Evolutionary conservation across 2,797 vertebrate species (phyloP).

Genomic region (Pantherophis alleghaniensis): DNA sequence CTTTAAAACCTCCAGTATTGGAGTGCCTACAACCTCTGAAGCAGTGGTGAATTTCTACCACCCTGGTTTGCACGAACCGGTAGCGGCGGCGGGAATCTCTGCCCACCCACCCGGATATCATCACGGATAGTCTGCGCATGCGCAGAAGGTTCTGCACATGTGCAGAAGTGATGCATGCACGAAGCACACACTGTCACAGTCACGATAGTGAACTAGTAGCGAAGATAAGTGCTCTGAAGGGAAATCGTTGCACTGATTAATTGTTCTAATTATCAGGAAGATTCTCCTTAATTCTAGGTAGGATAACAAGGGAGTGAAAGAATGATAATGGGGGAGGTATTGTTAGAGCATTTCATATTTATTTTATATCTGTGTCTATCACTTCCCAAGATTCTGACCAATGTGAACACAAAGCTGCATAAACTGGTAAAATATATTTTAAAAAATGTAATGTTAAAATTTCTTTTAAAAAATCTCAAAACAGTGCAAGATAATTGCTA

Average conservation of each 20-base stretch:
- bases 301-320: neutral
- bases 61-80: no score
- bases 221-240: neutral
- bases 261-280: neutral
- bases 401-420: neutral
- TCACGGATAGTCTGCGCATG: no score
- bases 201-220: no score
- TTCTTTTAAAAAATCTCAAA: neutral
- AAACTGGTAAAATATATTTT: neutral
- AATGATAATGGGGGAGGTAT: neutral
- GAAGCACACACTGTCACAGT: rapidly evolving
- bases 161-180: no score
- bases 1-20: neutral
- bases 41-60: no score
- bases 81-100: no score
- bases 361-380: neutral
- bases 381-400: neutral
- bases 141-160: no score
- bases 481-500: neutral
- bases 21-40: neutral
- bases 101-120: no score
- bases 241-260: neutral
- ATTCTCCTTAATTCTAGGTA: neutral
- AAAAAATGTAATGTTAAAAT: neutral
- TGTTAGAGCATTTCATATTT: neutral